A percentile compares a stretch with the other conserved stretches of the same genome.
These are phyloP conservation scores for Cyanoramphus novaezelandiae DNA, from an alignment of 2,113 vertebrate genomes.

Conservation along the genomic window DNA sequence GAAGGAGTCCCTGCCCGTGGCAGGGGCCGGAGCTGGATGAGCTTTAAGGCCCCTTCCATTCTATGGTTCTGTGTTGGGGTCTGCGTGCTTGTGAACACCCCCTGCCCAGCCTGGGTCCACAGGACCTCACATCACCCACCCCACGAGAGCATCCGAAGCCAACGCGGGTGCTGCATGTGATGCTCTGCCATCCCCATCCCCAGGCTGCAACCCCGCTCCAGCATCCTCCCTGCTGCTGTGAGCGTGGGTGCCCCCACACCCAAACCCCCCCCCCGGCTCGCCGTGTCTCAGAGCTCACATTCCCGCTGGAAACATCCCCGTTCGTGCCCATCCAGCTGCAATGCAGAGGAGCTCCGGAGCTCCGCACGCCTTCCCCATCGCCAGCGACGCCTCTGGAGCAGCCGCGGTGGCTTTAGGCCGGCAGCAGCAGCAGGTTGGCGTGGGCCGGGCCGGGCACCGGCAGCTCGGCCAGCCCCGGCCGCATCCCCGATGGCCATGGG, in stretches of 20 bases:
- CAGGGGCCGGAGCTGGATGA: not conserved
- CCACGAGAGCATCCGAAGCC: fast-evolving
- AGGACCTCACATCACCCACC: not conserved
- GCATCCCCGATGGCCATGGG: not conserved
- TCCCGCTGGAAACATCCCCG: not conserved
- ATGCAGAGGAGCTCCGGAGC: conserved; percentile 40
- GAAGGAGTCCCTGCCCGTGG: not conserved
- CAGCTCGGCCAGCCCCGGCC: too few relatives aligned
- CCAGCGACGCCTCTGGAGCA: not conserved
- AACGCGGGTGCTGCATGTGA: not conserved
- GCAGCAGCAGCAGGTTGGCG: not conserved
- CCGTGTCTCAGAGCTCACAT: not conserved
- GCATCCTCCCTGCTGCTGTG: not conserved
- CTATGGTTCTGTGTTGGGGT: not conserved
- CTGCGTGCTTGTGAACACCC: not conserved
- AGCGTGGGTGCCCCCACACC: fast-evolving
- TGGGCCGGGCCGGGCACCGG: too few relatives aligned
- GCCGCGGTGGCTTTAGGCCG: not conserved
- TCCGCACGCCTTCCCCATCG: not conserved
- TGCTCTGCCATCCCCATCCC: not conserved
- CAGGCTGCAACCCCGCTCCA: fast-evolving
- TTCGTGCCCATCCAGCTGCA: conserved; percentile 14
- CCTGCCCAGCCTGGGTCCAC: not conserved
- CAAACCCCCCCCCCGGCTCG: too few relatives aligned
- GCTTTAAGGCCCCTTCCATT: not conserved